Conservation (phyloP, 2,797 vertebrate species). For the Alca torda region DNA sequence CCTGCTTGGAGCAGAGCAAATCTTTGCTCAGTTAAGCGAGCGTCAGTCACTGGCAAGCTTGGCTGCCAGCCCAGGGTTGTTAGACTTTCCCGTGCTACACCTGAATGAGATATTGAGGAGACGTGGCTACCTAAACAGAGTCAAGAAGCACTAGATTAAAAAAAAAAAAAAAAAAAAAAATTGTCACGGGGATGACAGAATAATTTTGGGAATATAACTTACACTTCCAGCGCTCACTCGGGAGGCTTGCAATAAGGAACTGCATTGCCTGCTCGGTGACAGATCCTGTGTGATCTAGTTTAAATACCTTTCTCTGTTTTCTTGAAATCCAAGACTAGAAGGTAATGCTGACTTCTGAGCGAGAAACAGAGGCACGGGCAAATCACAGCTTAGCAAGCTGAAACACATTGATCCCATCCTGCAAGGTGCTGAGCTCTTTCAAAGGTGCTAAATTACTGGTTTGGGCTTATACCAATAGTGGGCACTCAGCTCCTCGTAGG, state of each 20-base stretch:
- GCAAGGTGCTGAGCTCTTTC: not conserved
- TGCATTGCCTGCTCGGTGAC: not conserved
- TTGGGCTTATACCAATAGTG: not conserved
- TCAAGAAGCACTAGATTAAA: conserved; percentile 29
- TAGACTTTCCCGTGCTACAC: conserved; percentile 78
- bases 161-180: conserved; percentile 5
- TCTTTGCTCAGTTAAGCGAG: conserved; percentile 78
- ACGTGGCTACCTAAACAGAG: conserved; percentile 67
- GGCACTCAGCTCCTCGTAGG: not conserved
- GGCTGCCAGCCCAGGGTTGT: conserved; percentile 72
- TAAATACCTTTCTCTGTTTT: not conserved
- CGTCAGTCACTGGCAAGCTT: conserved; percentile 72
- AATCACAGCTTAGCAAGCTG: not conserved
- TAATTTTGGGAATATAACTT: conserved; percentile 65
- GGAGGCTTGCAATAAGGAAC: not conserved
- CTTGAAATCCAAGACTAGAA: not conserved
- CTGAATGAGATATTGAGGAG: conserved; percentile 87
- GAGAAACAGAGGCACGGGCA: not conserved
- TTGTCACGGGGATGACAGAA: conserved; percentile 70
- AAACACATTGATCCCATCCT: not conserved
- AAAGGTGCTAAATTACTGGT: not conserved
- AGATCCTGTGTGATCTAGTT: not conserved
- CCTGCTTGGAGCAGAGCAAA: conserved; percentile 75
- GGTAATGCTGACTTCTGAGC: not conserved
- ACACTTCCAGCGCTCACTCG: not conserved